Evolutionary conservation across 2,888 invertebrate species (phyloP).

Genomic region (Pegoplata infirma): DNA sequence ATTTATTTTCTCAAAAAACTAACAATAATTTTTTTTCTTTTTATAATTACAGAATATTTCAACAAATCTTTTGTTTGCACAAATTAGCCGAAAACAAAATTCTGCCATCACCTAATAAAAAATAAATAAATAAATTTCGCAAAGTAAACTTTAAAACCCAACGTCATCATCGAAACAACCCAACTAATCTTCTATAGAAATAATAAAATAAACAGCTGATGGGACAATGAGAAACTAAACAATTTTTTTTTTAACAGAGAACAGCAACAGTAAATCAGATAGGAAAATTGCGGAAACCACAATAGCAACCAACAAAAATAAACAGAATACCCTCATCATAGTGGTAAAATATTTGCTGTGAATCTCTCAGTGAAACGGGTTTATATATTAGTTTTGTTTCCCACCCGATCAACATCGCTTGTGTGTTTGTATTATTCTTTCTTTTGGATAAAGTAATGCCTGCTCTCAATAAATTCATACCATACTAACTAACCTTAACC

Average conservation of each 20-base stretch:
- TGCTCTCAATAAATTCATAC: background rate
- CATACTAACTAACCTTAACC: background rate
- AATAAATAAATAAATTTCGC: background rate
- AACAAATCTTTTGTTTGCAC: background rate
- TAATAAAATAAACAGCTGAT: constrained; percentile 30
- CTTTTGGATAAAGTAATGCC: constrained; percentile 7
- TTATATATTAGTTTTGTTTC: background rate
- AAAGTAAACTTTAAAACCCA: background rate
- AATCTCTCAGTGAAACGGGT: background rate
- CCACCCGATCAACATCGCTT: background rate
- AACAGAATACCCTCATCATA: background rate
- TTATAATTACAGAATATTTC: constrained; percentile 32
- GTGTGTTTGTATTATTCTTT: background rate
- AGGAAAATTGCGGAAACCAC: background rate
- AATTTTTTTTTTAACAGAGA: background rate
- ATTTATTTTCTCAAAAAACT: no score
- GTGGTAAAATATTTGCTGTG: background rate
- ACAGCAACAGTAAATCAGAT: background rate
- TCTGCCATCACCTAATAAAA: background rate
- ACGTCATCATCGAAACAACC: constrained; percentile 19
- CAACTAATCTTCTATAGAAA: background rate
- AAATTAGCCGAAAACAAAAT: constrained; percentile 3
- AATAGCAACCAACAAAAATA: background rate
- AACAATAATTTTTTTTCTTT: background rate
- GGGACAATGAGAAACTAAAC: constrained; percentile 4